Conservation (phyloP, 2,113 vertebrate genomes). For the Thomomys bottae region DNA sequence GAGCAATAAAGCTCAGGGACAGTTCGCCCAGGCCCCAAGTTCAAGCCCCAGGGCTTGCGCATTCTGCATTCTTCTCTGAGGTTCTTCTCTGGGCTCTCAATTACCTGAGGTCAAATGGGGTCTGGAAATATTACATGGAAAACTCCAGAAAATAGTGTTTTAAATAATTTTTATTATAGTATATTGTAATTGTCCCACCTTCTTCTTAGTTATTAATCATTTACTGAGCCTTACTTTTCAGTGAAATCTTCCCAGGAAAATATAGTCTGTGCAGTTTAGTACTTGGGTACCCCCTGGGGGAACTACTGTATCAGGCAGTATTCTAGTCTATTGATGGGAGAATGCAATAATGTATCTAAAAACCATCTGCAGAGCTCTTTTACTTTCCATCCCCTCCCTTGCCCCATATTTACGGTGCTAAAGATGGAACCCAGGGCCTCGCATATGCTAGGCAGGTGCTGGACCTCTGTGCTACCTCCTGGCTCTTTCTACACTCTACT, state of each 20-base stretch:
- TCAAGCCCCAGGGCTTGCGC: too few species aligned
- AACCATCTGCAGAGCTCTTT: neutral
- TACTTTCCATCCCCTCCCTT: neutral
- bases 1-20: too few species aligned
- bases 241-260: neutral
- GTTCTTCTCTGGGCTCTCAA: neutral
- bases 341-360: neutral
- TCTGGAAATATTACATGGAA: constrained; percentile 23
- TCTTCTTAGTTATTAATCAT: neutral
- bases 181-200: neutral
- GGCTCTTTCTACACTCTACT: neutral
- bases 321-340: too few species aligned
- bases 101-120: neutral
- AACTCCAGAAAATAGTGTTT: constrained; percentile 13
- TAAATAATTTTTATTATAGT: neutral
- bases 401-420: neutral
- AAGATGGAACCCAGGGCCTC: neutral
- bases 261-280: too few species aligned
- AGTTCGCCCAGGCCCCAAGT: too few species aligned
- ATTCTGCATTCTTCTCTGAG: neutral
- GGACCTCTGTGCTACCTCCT: neutral
- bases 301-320: too few species aligned
- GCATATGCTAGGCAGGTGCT: neutral
- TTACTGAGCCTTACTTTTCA: neutral
- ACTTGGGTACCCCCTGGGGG: neutral